Base-by-base conservation (phyloP, 2,888 invertebrate species). In the Hoplodrina blanda region DNA sequence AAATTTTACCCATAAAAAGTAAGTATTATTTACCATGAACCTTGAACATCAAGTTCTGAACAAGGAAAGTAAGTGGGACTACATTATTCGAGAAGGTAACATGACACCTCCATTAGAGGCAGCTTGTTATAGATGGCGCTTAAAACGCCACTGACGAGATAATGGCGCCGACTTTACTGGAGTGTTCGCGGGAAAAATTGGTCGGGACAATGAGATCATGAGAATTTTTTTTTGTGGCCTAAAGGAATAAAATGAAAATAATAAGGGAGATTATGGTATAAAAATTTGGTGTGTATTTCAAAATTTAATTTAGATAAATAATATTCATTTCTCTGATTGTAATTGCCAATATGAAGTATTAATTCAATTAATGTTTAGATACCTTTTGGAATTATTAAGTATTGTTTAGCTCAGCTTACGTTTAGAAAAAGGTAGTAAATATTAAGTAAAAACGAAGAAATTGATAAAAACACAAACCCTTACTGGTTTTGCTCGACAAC, bases 31-130 rank as follows among this genome's bases (percentile, higher is more conserved):
- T 69, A 76, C 76, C 57, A 61, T 55, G 52, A 69, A 60, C 80
- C 64, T 72, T 68, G 59, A 80, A 76, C 73, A 76, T 57, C 59
- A 50, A 65, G 60, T 30, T 59, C 44, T 30, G 62, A 75, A 69
- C 63, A 75, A 55, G 64, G 53, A 76, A 80, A 82, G 80, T 79
- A 83, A 84, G 79, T 81, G 77, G 81, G 66, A 78, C 75, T 80
- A 76, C 82, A 86, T 87, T 84, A 87, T 87, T 84, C 84, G 80
- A 86, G 87, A 87, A 81, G 66, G 89, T 76, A 90, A 92, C 89
- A 90, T 87, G 91, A 92, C 89, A 91, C 91, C 84, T 91, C 92
- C 92, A 92, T 92, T 92, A 92, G 88, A 82, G 41, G 64, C 78
- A 81, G 83, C 87, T 88, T 85, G 82, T 87, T 86, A 87, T 88